These are phyloP conservation scores for Neuroterus valhalla DNA, from an alignment of 1,140 invertebrate genomes.

Conservation along the genomic window DNA sequence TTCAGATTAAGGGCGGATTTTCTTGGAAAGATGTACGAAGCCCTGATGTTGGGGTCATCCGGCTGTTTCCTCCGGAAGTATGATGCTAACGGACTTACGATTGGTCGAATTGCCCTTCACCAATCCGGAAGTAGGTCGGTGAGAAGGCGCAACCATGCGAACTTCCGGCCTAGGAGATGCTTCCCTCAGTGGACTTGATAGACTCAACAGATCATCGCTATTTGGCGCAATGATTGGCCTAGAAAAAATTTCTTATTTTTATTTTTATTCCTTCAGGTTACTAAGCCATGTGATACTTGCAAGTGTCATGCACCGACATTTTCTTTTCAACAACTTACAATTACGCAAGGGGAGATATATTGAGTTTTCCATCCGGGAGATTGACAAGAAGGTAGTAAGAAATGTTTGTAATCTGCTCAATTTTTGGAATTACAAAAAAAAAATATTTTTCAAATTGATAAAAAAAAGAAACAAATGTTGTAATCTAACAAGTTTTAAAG, in stretches of 20 bases:
- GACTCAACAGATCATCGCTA: conserved; percentile 52
- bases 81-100: conserved; percentile 72
- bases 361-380: too few species aligned
- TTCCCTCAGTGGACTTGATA: conserved; percentile 59
- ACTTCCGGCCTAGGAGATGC: conserved; percentile 65
- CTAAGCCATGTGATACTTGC: too few species aligned
- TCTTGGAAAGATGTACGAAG: conserved; percentile 67
- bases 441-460: too few species aligned
- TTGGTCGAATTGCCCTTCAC: conserved; percentile 46
- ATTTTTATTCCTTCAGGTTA: too few species aligned
- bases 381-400: too few species aligned
- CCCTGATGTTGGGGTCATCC: conserved; percentile 68
- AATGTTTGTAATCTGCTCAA: too few species aligned
- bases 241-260: conserved; percentile 34
- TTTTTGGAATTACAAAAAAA: too few species aligned
- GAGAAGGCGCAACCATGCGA: conserved; percentile 65
- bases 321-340: too few species aligned
- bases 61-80: conserved; percentile 65
- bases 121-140: conserved; percentile 56
- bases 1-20: conserved; percentile 55
- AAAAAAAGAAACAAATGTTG: too few species aligned
- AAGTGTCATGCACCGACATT: too few species aligned
- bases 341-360: too few species aligned
- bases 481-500: too few species aligned
- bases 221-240: conserved; percentile 54